Evolutionary conservation across 1,140 invertebrate species (phyloP).

Genomic region (Panulirus ornatus): DNA sequence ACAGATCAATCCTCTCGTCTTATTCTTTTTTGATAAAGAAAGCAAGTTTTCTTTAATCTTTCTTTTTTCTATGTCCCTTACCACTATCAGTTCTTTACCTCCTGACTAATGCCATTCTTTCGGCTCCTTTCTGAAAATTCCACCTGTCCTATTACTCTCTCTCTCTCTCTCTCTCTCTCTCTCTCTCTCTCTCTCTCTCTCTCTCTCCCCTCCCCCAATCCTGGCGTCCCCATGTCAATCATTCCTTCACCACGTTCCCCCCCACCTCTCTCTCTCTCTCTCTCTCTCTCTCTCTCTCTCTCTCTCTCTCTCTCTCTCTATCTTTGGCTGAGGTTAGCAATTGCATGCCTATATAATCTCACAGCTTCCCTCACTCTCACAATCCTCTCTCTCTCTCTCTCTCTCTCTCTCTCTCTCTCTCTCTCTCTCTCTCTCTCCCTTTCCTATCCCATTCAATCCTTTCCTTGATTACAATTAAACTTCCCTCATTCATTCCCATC

Average conservation of each 20-base stretch:
- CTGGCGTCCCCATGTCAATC: not conserved
- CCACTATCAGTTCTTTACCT: not conserved
- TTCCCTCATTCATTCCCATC: too few relatives aligned
- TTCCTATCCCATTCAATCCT: not conserved
- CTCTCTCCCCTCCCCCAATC: not conserved
- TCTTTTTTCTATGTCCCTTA: not conserved
- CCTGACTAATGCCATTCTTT: conserved; percentile 1
- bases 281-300: conserved; percentile 9
- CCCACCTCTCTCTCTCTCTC: not conserved
- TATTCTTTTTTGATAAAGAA: not conserved
- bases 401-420: not conserved
- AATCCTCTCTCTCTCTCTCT: not conserved
- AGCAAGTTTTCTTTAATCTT: not conserved
- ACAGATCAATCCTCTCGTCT: not conserved
- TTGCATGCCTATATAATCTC: too few relatives aligned
- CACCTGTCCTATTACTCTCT: not conserved
- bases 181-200: conserved; percentile 24
- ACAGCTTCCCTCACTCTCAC: not conserved
- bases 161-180: conserved; percentile 20
- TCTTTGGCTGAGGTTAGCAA: too few relatives aligned
- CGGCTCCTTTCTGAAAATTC: not conserved
- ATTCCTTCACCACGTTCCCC: not conserved
- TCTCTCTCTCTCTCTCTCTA: not conserved
- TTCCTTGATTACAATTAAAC: too few relatives aligned
- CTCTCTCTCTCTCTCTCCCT: not conserved